Percentiles rank a stretch among this genome's conserved stretches.
phyloP scores from a whole-genome alignment of 2,113 vertebrate genomes.

The Pyrgilauda ruficollis region DNA sequence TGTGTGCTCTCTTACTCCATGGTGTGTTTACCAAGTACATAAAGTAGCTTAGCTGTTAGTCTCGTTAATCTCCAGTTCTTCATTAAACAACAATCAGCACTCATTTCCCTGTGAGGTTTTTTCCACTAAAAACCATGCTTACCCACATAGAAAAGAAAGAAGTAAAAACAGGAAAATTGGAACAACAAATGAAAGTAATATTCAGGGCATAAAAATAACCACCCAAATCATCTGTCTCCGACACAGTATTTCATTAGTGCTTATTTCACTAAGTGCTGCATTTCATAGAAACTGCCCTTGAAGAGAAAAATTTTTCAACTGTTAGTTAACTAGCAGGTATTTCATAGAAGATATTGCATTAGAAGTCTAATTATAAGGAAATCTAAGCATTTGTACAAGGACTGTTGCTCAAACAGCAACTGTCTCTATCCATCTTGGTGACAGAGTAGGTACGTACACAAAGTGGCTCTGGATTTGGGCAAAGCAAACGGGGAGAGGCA shows the following conservation, averaged over 20 bases:
- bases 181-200: neutral
- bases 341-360: neutral
- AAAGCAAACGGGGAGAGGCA: neutral
- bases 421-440: neutral
- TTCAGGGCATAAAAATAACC: neutral
- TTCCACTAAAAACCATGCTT: neutral
- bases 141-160: neutral
- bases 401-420: fast-evolving
- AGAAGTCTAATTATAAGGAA: neutral
- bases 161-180: neutral
- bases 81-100: neutral
- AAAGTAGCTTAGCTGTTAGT: neutral
- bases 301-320: neutral
- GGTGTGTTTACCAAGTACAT: neutral
- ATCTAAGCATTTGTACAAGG: neutral
- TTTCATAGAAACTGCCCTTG: neutral
- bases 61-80: neutral
- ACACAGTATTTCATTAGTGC: neutral
- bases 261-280: neutral
- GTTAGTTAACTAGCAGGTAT: neutral
- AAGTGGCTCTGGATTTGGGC: neutral
- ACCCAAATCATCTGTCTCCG: neutral
- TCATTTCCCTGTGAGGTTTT: neutral
- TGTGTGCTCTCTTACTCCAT: neutral
- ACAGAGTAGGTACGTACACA: neutral